These are phyloP conservation scores for Drosophila mimica DNA, from an alignment of 2,888 invertebrate genomes.

Conservation along the genomic window DNA sequence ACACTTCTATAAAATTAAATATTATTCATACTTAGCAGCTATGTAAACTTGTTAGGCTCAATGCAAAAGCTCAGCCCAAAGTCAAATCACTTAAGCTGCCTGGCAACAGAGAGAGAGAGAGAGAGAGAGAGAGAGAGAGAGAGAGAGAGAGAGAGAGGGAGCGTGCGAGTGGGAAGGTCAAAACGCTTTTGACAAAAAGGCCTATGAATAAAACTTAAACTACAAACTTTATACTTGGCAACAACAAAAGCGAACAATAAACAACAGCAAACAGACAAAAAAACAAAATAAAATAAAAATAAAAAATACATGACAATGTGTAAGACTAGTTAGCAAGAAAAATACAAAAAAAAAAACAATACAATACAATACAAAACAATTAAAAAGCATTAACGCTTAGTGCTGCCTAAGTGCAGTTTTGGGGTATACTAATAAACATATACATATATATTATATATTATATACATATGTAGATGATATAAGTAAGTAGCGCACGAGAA, in stretches of 20 bases:
- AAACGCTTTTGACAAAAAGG: conserved; percentile 65
- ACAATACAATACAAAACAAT: conserved; percentile 44
- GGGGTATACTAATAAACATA: conserved; percentile 53
- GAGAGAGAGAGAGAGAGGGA: conserved; percentile 2
- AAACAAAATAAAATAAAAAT: neutral
- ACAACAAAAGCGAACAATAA: conserved; percentile 23
- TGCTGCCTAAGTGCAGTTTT: conserved; percentile 74
- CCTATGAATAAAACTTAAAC: conserved; percentile 68
- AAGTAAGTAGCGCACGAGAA: conserved; percentile 31
- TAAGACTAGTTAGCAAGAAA: conserved; percentile 71
- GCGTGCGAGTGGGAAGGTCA: conserved; percentile 53
- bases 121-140: neutral
- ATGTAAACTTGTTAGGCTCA: conserved; percentile 30
- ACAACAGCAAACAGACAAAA: conserved; percentile 7
- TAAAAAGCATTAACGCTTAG: conserved; percentile 80
- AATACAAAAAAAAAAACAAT: conserved; percentile 21
- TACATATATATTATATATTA: conserved; percentile 18
- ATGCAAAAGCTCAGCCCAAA: conserved; percentile 55
- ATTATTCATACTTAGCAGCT: conserved; percentile 18
- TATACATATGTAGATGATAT: conserved; percentile 24
- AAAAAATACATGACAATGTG: conserved; percentile 52
- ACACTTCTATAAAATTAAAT: conserved; percentile 15
- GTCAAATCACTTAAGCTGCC: conserved; percentile 68
- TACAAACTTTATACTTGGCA: conserved; percentile 70
- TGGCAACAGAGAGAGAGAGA: conserved; percentile 14